phyloP scores from a whole-genome alignment of 2,113 vertebrate species.

The Arizona elegans region DNA sequence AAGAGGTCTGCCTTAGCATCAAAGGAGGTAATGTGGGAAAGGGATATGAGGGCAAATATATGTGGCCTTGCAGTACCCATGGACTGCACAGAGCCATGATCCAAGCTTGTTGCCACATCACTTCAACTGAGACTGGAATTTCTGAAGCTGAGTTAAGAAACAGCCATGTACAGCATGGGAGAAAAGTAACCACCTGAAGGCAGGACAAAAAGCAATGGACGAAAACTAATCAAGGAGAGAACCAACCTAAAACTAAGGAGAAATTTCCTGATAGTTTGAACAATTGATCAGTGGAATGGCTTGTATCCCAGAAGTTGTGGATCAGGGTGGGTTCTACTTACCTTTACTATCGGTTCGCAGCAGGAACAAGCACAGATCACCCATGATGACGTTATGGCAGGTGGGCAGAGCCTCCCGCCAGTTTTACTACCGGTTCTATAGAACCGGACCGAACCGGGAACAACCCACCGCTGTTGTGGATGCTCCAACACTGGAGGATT shows the following conservation, averaged over 20 bases:
- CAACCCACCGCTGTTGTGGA: neutral
- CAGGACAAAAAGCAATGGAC: neutral
- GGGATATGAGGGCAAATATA: neutral
- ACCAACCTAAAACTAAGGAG: neutral
- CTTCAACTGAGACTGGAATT: neutral
- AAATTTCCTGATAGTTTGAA: neutral
- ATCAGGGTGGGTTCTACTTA: too few relatives aligned
- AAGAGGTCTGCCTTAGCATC: neutral
- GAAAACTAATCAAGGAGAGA: neutral
- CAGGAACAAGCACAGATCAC: too few relatives aligned
- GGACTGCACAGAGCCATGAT: neutral
- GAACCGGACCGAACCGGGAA: too few relatives aligned
- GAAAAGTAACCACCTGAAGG: neutral
- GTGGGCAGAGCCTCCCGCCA: too few relatives aligned
- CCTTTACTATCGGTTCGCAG: too few relatives aligned
- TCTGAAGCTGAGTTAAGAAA: neutral
- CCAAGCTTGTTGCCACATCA: neutral
- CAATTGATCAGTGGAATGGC: neutral
- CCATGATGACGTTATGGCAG: too few relatives aligned
- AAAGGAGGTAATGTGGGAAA: neutral
- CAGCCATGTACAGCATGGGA: neutral
- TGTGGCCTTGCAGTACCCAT: neutral
- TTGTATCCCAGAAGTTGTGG: neutral
- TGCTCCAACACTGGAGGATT: neutral
- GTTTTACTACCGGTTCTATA: too few relatives aligned